phyloP scores from a whole-genome alignment of 2,797 vertebrate species.

The Loriculus beryllinus region DNA sequence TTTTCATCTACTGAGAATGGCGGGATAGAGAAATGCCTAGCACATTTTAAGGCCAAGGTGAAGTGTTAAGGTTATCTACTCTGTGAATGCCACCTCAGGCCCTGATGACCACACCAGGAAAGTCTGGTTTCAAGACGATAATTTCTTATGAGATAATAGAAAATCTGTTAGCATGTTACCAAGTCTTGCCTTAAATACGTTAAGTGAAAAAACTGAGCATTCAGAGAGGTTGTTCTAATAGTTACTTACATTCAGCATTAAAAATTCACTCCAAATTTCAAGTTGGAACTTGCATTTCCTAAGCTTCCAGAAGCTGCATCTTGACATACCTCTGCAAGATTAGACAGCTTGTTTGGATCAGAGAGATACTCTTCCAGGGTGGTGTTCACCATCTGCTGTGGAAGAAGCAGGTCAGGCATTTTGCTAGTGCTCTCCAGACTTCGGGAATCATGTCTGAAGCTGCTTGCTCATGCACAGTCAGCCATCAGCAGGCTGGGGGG shows the following conservation, averaged over 20 bases:
- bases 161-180: not conserved
- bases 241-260: not conserved
- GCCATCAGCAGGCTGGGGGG: not conserved
- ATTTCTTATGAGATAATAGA: not conserved
- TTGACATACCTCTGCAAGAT: not conserved
- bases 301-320: not conserved
- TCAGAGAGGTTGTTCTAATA: not conserved
- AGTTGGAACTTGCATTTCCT: not conserved
- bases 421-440: not conserved
- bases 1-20: not conserved
- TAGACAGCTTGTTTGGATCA: not conserved
- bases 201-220: not conserved
- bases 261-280: not conserved
- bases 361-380: not conserved
- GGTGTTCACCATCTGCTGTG: not conserved
- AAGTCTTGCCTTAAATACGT: not conserved
- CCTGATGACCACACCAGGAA: not conserved
- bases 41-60: not conserved
- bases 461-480: not conserved
- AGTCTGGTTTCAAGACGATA: not conserved
- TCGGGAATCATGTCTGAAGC: not conserved
- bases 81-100: not conserved
- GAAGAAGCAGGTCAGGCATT: not conserved
- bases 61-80: fast-evolving
- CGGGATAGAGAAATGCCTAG: not conserved